Conservation (phyloP, 1,140 invertebrate genomes). For the Drosophila orosa region DNA sequence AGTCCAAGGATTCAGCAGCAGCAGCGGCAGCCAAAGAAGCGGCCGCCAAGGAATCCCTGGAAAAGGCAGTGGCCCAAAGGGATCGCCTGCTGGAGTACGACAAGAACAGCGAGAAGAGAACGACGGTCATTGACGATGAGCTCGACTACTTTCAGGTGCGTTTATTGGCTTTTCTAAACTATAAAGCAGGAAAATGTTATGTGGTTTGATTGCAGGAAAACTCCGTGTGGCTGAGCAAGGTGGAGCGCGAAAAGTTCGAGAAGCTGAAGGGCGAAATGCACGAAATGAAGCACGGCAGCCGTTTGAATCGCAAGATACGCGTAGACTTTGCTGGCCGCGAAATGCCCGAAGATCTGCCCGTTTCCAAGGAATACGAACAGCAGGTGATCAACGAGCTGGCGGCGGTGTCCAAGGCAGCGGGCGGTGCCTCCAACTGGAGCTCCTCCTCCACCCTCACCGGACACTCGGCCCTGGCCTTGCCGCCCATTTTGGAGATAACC, state of each 20-base stretch:
- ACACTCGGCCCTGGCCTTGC: slow-evolving; percentile 46
- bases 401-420: slow-evolving; percentile 42
- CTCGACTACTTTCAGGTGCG: slow-evolving; percentile 92
- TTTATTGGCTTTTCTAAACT: too few relatives aligned
- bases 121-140: slow-evolving; percentile 97
- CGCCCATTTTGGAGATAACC: slow-evolving; percentile 51
- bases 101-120: slow-evolving; percentile 92
- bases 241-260: slow-evolving; percentile 88
- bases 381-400: slow-evolving; percentile 84
- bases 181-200: neutral
- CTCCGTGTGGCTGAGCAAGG: slow-evolving; percentile 91
- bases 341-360: slow-evolving; percentile 85
- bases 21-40: slow-evolving; percentile 7
- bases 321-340: slow-evolving; percentile 92
- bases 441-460: slow-evolving; percentile 30
- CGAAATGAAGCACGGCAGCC: slow-evolving; percentile 89
- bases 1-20: slow-evolving; percentile 7
- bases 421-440: neutral
- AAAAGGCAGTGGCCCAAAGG: slow-evolving; percentile 91
- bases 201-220: slow-evolving; percentile 83
- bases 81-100: slow-evolving; percentile 95
- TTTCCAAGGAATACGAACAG: slow-evolving; percentile 85
- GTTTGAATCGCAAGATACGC: slow-evolving; percentile 88
- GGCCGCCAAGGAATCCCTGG: slow-evolving; percentile 83
- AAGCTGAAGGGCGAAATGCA: slow-evolving; percentile 89